These are phyloP conservation scores for Papilio elwesi DNA, from an alignment of 2,888 invertebrate genomes.

Conservation along the genomic window DNA sequence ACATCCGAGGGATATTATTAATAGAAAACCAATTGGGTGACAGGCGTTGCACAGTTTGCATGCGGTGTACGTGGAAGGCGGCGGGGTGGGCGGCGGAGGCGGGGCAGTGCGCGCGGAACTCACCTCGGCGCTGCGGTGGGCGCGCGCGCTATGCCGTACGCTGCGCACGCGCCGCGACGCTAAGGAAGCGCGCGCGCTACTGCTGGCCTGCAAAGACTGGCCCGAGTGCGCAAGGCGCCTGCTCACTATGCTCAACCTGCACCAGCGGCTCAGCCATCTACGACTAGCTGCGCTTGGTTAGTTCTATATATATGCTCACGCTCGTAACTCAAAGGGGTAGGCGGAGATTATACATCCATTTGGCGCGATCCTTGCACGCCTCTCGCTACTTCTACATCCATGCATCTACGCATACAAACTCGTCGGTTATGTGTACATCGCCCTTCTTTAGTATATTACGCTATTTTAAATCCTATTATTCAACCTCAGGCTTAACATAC, in stretches of 20 bases:
- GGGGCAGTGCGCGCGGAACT: conserved; percentile 94
- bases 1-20: too few species aligned
- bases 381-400: too few species aligned
- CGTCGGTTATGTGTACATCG: too few species aligned
- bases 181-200: conserved; percentile 86
- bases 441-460: too few species aligned
- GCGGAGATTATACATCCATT: too few species aligned
- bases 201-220: conserved; percentile 92
- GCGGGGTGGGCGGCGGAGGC: conserved; percentile 83
- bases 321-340: too few species aligned
- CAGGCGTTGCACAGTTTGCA: conserved; percentile 95
- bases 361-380: too few species aligned
- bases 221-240: conserved; percentile 94
- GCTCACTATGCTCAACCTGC: conserved; percentile 94
- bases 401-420: too few species aligned
- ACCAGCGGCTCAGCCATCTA: conserved; percentile 92
- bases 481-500: too few species aligned
- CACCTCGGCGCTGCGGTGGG: conserved; percentile 91
- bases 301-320: conserved; percentile 8
- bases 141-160: conserved; percentile 89
- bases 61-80: conserved; percentile 96
- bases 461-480: too few species aligned
- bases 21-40: too few species aligned
- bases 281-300: conserved; percentile 90
- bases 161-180: conserved; percentile 87